Percentiles rank a stretch among this genome's conserved stretches.
Conservation (phyloP, 1,140 invertebrate species). For the Drosophila grimshawi region DNA sequence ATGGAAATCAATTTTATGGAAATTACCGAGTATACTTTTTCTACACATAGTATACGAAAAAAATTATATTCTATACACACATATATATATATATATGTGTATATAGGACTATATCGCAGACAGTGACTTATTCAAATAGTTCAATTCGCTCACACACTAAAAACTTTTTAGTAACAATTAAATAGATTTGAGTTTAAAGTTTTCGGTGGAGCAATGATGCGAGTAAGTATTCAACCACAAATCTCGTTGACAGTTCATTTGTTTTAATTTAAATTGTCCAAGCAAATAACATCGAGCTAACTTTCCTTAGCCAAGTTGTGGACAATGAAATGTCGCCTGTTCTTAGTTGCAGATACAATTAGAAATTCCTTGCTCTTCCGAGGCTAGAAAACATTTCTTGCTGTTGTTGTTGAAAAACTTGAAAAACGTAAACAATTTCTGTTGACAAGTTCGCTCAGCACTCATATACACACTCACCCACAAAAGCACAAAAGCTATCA, state of each 20-base stretch:
- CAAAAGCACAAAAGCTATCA: too few relatives aligned
- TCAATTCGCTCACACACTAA: neutral
- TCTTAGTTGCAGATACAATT: conserved; percentile 1
- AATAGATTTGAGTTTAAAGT: conserved; percentile 18
- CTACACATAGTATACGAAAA: too few relatives aligned
- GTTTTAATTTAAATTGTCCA: conserved; percentile 32
- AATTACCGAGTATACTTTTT: too few relatives aligned
- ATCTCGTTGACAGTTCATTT: conserved; percentile 31
- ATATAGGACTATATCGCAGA: too few relatives aligned
- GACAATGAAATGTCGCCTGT: conserved; percentile 6
- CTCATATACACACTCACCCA: too few relatives aligned
- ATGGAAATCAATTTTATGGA: too few relatives aligned
- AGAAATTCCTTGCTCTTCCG: neutral
- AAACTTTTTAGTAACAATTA: conserved; percentile 11
- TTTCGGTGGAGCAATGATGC: neutral
- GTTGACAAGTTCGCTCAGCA: conserved; percentile 32
- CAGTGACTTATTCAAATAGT: neutral
- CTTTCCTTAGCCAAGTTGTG: conserved; percentile 14
- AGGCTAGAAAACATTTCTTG: conserved; percentile 32
- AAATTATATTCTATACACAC: too few relatives aligned
- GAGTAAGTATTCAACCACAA: conserved; percentile 14
- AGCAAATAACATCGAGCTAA: conserved; percentile 28
- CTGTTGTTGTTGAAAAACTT: conserved; percentile 32
- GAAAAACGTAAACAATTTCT: conserved; percentile 70
- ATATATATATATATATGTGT: too few relatives aligned